Evolutionary conservation across 2,797 vertebrate genomes (phyloP).

Genomic region (Morelia viridis): DNA sequence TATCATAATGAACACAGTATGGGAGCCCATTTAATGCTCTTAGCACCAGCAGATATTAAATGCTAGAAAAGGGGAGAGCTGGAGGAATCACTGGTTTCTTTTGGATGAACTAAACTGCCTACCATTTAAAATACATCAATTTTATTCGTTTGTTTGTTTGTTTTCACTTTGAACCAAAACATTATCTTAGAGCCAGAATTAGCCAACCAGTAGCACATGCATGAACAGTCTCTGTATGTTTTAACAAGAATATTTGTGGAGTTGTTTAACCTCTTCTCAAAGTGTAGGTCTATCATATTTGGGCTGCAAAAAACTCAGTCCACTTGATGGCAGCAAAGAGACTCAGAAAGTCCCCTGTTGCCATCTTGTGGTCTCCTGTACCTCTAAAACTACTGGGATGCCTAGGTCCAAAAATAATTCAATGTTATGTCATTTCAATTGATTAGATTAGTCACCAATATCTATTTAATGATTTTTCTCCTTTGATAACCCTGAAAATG

Average conservation of each 20-base stretch:
- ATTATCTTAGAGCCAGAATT: background rate
- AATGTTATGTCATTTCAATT: background rate
- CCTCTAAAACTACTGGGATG: background rate
- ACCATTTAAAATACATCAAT: background rate
- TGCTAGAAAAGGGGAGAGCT: background rate
- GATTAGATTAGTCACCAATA: background rate
- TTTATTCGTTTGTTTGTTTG: background rate
- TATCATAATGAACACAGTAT: conserved; percentile 45
- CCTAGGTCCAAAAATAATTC: background rate
- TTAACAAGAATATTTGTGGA: background rate
- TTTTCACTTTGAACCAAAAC: background rate
- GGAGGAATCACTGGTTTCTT: background rate
- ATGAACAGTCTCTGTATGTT: background rate
- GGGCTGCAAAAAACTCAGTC: background rate
- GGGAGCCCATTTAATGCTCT: conserved; percentile 33
- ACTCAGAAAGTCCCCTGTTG: background rate
- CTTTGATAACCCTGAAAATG: background rate
- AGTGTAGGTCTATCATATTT: background rate
- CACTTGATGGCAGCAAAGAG: background rate
- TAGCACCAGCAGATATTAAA: conserved; percentile 26
- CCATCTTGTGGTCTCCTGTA: background rate
- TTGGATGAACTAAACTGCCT: background rate
- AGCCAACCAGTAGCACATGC: background rate
- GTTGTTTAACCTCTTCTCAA: background rate
- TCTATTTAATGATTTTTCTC: background rate